A percentile compares a stretch with the other conserved stretches of the same genome.
phyloP scores from a whole-genome alignment of 1,140 invertebrate species.

The Triops cancriformis region DNA sequence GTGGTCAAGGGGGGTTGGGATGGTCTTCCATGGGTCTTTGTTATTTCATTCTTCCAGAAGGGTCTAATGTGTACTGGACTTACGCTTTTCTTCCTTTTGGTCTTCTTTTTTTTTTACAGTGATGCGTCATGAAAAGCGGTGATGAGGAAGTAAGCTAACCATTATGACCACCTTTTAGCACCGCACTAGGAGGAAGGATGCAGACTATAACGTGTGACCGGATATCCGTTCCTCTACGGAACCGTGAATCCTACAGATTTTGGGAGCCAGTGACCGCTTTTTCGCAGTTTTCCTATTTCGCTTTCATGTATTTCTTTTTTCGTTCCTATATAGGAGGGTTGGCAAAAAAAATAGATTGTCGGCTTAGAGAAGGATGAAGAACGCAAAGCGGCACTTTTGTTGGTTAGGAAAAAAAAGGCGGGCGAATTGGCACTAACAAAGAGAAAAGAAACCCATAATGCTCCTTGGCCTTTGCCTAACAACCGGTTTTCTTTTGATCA shows the following conservation, averaged over 20 bases:
- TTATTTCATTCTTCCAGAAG: background rate
- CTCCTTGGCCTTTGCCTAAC: background rate
- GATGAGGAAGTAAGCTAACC: background rate
- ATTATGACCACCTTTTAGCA: background rate
- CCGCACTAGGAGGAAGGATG: background rate
- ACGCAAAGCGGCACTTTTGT: background rate
- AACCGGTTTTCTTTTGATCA: slow-evolving; percentile 14
- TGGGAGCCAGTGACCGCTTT: background rate
- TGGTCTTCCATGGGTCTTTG: background rate
- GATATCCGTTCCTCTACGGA: background rate
- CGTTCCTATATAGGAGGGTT: background rate
- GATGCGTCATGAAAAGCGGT: background rate
- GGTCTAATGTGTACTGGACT: no score
- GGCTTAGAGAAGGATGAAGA: background rate
- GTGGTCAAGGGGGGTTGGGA: background rate
- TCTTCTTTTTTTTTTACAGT: background rate
- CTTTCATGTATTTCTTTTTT: background rate
- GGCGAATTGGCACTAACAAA: background rate
- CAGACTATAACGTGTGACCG: background rate
- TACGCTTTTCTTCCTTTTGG: background rate
- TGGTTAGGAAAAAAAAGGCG: background rate
- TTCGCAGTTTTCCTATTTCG: background rate
- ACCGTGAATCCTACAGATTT: slow-evolving; percentile 9
- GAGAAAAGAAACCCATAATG: background rate
- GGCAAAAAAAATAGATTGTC: background rate